Evolutionary conservation across 2,113 vertebrate species (phyloP).

Genomic region (Thalassarche chlororhynchos): DNA sequence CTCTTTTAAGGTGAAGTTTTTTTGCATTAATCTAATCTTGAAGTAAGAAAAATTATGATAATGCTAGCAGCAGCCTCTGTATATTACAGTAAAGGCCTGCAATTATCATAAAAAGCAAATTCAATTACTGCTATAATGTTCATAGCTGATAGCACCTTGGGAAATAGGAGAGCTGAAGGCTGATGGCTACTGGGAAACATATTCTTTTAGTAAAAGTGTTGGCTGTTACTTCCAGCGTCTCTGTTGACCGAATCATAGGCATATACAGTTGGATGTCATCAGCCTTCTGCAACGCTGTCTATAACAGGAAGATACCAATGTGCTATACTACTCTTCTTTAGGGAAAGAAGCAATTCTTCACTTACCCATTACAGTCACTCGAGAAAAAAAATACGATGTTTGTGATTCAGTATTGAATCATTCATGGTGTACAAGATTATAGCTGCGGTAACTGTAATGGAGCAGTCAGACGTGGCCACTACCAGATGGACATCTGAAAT

Average conservation of each 20-base stretch:
- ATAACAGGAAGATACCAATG: not conserved
- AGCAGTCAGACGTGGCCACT: not conserved
- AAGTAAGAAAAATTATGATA: constrained; percentile 35
- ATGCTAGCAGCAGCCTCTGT: not conserved
- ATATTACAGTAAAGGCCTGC: constrained; percentile 1
- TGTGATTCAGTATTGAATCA: not conserved
- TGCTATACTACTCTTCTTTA: not conserved
- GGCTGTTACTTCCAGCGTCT: not conserved
- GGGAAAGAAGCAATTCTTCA: not conserved
- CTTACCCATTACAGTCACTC: not conserved
- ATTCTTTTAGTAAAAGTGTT: not conserved
- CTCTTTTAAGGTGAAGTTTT: constrained; percentile 13
- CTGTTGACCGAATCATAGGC: not conserved
- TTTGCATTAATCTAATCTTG: constrained; percentile 54
- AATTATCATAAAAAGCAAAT: constrained; percentile 50
- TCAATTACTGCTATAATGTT: constrained; percentile 42
- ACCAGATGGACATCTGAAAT: not conserved
- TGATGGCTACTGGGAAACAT: not conserved
- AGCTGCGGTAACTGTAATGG: not conserved
- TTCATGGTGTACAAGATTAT: not conserved
- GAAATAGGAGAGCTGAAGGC: not conserved
- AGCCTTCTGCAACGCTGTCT: not conserved
- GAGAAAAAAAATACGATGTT: not conserved
- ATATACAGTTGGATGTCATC: not conserved
- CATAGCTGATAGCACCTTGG: constrained; percentile 28